Base-by-base conservation (phyloP, 2,888 invertebrate genomes). In the Microchrysa polita region DNA sequence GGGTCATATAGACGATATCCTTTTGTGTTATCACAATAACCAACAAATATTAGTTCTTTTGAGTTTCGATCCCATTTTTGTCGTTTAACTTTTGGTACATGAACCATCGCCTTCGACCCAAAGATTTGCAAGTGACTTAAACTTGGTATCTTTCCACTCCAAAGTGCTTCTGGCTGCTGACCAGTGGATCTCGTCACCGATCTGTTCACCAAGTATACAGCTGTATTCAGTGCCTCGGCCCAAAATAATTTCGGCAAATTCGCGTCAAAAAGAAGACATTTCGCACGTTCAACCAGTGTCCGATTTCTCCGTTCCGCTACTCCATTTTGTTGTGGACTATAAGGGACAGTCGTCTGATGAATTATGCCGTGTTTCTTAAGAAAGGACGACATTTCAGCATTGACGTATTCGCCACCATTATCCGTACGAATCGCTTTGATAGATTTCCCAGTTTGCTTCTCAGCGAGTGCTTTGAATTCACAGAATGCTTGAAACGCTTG, bases 181-280 rank as follows among this genome's bases (percentile, higher is more conserved):
- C 40, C 61, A 16, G 7, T 27, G 5, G 14, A n/a, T 22, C 40
- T 61, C 14, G 61, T 23, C 23, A 27, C 23, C 2, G 14, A 61
- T 10, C 61, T 22, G 23, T 61, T 61, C 23, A 22, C 1, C 7
- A 61, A 2, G 40, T 61, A 16, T 2, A n/a, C 16, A 22, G 61
- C 23, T 27, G 61, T 61, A 22, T 4, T 1, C n/a, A 61, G 22
- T 40, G 61, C 27, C 16, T 61, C 61, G 34, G 61, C 23, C 61
- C 61, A 61, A 61, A 27, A n/a, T n/a, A 61, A 61, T 14, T n/a
- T 34, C n/a, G 34, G 61, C n/a, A n/a, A n/a, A n/a, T n/a, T n/a
- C n/a, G n/a, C n/a, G n/a, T n/a, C n/a, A n/a, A n/a, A n/a, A n/a
- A n/a, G n/a, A n/a, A 27, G 22, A 22, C 61, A 23, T 23, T 16